Percentiles rank a stretch among this genome's conserved stretches.
phyloP scores from a whole-genome alignment of 2,888 invertebrate genomes.

The Silvanus unidentatus region DNA sequence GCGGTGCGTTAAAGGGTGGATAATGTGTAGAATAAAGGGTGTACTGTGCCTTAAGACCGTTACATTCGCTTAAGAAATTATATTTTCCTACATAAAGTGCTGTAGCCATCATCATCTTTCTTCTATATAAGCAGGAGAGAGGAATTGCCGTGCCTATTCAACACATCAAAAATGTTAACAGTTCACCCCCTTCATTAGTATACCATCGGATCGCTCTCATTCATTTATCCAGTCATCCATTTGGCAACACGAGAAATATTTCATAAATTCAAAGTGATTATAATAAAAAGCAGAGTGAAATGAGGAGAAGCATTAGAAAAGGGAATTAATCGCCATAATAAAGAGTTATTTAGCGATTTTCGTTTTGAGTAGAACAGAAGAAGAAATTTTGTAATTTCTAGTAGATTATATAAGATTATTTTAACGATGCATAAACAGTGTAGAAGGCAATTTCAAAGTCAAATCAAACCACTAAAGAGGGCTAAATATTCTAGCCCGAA shows the following conservation, averaged over 20 bases:
- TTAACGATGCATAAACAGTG: constrained; percentile 30
- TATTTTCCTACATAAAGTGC: constrained; percentile 1
- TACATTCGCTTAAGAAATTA: constrained; percentile 16
- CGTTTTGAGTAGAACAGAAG: too few relatives aligned
- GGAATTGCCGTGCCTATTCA: constrained; percentile 10
- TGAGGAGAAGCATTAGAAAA: too few relatives aligned
- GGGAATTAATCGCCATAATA: too few relatives aligned
- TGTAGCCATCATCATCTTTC: too few relatives aligned
- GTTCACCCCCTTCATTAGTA: constrained; percentile 13
- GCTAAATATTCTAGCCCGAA: constrained; percentile 41
- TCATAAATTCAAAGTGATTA: too few relatives aligned
- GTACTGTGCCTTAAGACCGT: constrained; percentile 15
- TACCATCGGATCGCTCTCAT: constrained; percentile 39
- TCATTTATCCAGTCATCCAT: constrained; percentile 9
- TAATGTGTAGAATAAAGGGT: constrained; percentile 41
- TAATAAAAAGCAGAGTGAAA: too few relatives aligned
- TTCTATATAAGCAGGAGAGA: too few relatives aligned
- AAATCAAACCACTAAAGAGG: constrained; percentile 43
- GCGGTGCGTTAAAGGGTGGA: constrained; percentile 48
- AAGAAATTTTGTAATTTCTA: constrained; percentile 11
- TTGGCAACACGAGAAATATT: too few relatives aligned
- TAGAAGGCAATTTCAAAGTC: constrained; percentile 41
- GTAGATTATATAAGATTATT: constrained; percentile 21
- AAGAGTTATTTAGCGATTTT: too few relatives aligned
- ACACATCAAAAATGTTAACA: constrained; percentile 30